Base-by-base conservation (phyloP, 2,888 invertebrate species). In the Caenorhabditis angaria region DNA sequence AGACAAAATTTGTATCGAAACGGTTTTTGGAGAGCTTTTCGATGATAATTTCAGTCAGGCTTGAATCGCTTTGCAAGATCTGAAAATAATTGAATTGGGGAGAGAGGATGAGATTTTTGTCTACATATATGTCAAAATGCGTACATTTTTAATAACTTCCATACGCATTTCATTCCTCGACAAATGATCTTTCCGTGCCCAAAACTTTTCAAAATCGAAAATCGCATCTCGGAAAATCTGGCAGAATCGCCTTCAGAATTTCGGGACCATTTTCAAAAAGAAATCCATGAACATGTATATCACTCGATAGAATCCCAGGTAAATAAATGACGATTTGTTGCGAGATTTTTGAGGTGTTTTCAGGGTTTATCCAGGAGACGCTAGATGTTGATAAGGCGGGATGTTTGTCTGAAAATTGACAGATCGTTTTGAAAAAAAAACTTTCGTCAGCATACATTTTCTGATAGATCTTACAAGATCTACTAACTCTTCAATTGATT, bases 231-330 rank as follows among this genome's bases (percentile, higher is more conserved):
- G 4, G 72, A 51, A 64, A 64, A 48, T 67, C 65, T 29, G 18
- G 5, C 18, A 50, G 22, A 22, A 50, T 50, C 4, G 60, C 48
- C 22, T 62, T 67, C 20, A 72, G 22, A 25, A 72, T 25, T 6
- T 2, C 24, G 0, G 60, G 54, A 28, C 72, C 72, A 41, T 72
- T 20, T 41, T 67, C 67, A 41, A 67, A 67, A 1, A 72, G 58
- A 1, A 72, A 41, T 18, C 57, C 41, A 22, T 61, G 55, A 28
- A 72, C 57, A 53, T 67, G 50, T 1, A 61, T 64, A 1, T 72
- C 64, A 3, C 61, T 27, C 3, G 35, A 20, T 0, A 72, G 28
- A 20, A 67, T 10, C 20, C 25, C 47, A 22, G 72, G 72, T 3
- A 64, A 61, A 54, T 67, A 72, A 5, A 72, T 25, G 1, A 67